A percentile compares a stretch with the other conserved stretches of the same genome.
Conservation (phyloP, 53 echinoderm and acorn worm genomes). For the Echinometra lucunter region DNA sequence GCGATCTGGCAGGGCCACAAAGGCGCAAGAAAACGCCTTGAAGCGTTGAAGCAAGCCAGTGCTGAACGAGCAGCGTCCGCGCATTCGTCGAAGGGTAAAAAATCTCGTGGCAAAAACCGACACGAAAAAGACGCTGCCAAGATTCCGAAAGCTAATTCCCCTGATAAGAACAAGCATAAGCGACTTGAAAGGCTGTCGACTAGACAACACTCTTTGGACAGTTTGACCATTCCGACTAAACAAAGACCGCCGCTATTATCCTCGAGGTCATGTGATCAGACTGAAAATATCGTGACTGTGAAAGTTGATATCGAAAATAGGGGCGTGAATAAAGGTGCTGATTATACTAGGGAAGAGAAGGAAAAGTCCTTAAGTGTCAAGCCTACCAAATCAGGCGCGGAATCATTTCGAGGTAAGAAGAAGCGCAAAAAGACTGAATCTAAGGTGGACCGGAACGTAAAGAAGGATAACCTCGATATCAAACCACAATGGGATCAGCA, state of each 20-base stretch:
- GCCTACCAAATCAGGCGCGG: conserved; percentile 31
- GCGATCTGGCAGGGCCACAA: conserved; percentile 87
- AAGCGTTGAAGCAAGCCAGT: conserved; percentile 63
- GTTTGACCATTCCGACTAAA: conserved; percentile 49
- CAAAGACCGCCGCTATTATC: conserved; percentile 9
- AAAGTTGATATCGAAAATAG: conserved; percentile 73
- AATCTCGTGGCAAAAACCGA: conserved; percentile 2
- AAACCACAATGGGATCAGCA: conserved; percentile 15
- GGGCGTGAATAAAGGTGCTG: neutral
- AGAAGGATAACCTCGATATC: conserved; percentile 50
- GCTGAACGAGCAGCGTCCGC: conserved; percentile 32
- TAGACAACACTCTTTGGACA: conserved; percentile 59
- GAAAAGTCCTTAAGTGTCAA: neutral
- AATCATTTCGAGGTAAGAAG: neutral
- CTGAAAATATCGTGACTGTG: conserved; percentile 54
- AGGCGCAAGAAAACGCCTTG: conserved; percentile 63
- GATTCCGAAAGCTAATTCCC: neutral
- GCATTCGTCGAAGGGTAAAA: conserved; percentile 52
- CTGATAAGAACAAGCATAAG: conserved; percentile 57
- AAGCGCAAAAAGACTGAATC: conserved; percentile 49
- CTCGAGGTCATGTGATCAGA: conserved; percentile 39
- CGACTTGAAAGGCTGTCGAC: conserved; percentile 61
- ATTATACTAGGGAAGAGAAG: conserved; percentile 28
- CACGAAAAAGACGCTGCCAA: conserved; percentile 39
- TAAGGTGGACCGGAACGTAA: conserved; percentile 19